phyloP scores from a whole-genome alignment of 37 sponge, comb jelly and placozoan species.

The Chondrilla cf. caribensis region DNA sequence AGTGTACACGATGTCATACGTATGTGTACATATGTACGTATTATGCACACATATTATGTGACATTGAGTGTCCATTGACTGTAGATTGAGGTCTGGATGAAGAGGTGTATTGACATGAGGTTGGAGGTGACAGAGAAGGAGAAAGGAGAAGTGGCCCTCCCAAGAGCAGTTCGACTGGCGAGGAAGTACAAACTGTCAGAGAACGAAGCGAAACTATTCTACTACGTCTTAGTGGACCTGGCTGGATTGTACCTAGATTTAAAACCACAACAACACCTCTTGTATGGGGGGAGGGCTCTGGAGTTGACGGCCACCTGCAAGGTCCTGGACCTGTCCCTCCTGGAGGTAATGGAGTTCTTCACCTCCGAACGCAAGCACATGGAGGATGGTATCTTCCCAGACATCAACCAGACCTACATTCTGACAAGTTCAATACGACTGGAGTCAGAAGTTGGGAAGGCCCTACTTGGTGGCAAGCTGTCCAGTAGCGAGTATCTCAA shows the following conservation, averaged over 20 bases:
- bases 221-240: slow-evolving; percentile 37
- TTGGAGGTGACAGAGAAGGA: slow-evolving; percentile 50
- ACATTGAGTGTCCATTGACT: too few relatives aligned
- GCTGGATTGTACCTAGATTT: background rate
- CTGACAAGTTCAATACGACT: slow-evolving; percentile 36
- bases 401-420: slow-evolving; percentile 62
- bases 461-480: slow-evolving; percentile 57
- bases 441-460: slow-evolving; percentile 51
- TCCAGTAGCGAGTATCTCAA: slow-evolving; percentile 61
- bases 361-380: background rate
- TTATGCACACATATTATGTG: too few relatives aligned
- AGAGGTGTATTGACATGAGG: slow-evolving; percentile 28
- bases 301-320: background rate
- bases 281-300: background rate
- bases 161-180: slow-evolving; percentile 53
- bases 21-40: too few relatives aligned
- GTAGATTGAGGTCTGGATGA: slow-evolving; percentile 39
- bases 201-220: slow-evolving; percentile 46
- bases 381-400: slow-evolving; percentile 61
- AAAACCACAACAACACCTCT: too few relatives aligned
- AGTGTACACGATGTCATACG: too few relatives aligned
- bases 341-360: background rate
- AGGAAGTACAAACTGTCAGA: slow-evolving; percentile 48
- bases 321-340: background rate
- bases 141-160: slow-evolving; percentile 52